These are phyloP conservation scores for Lycocerus yunnanus DNA, from an alignment of 2,888 invertebrate genomes.

Conservation along the genomic window DNA sequence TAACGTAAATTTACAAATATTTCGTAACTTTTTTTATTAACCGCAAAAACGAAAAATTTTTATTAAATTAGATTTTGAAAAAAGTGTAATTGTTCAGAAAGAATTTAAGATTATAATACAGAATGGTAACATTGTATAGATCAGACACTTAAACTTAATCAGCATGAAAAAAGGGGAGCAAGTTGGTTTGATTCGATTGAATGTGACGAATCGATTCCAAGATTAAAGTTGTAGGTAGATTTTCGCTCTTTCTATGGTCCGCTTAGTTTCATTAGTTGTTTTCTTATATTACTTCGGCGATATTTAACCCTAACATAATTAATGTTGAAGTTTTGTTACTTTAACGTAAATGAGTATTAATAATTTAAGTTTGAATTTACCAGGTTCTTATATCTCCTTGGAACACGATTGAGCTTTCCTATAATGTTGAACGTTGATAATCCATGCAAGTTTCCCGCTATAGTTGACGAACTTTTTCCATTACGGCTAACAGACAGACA, in stretches of 20 bases:
- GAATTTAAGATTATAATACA: slow-evolving; percentile 29
- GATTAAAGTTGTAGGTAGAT: slow-evolving; percentile 24
- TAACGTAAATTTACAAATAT: not conserved
- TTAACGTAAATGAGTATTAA: not conserved
- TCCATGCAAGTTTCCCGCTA: slow-evolving; percentile 47
- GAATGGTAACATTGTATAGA: slow-evolving; percentile 34
- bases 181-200: slow-evolving; percentile 34
- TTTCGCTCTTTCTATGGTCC: not conserved
- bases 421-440: slow-evolving; percentile 45
- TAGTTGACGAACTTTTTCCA: slow-evolving; percentile 51
- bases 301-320: not conserved
- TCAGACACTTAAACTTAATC: slow-evolving; percentile 35
- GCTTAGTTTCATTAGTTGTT: not conserved
- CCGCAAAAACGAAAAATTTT: not conserved
- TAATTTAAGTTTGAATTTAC: slow-evolving; percentile 10
- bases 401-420: slow-evolving; percentile 36
- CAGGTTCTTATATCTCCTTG: slow-evolving; percentile 34
- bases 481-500: slow-evolving; percentile 49
- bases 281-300: not conserved
- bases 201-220: slow-evolving; percentile 33
- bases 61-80: not conserved
- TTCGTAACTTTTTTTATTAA: not conserved
- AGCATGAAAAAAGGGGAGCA: slow-evolving; percentile 35
- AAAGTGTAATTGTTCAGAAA: slow-evolving; percentile 2
- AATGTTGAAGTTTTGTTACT: not conserved